Base-by-base conservation (phyloP, 1,140 invertebrate genomes). In the Trichonephila clavipes region DNA sequence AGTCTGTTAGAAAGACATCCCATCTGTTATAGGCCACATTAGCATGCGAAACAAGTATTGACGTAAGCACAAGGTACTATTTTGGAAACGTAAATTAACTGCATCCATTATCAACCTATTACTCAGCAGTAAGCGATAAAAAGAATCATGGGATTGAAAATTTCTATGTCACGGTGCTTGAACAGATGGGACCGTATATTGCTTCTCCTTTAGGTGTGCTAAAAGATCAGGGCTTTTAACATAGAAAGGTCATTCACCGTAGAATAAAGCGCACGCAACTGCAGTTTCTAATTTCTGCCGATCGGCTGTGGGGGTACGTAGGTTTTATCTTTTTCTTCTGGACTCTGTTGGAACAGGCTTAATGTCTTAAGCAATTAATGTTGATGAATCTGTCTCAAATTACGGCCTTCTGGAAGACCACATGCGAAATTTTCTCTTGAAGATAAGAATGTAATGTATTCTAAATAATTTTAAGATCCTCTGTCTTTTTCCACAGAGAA, bases 361-460 rank as follows among this genome's bases (percentile, higher is more conserved):
- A 77, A 16, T 77, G 58, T 85, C 21, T 59, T 59, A 61, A 28
- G 19, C 58, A 85, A 85, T 85, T 85, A 51, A 51, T 24, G 51
- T 85, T 59, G 83, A 85, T 85, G 44, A 85, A 85, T 85, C 83
- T 59, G n/a, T 24, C 24, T 24, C 51, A 85, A 85, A 85, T 85
- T 85, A 61, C 24, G 28, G 28, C 14, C 18, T 81, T 81, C 72
- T 81, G 5, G 18, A 64, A 64, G 62, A 40, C 18, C 3, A 34
- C 3, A 40, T 40, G 34, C 34, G 34, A 40, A 40, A 77, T 77
- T 77, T 12, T 16, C 34, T 40, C 34, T 2, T 34, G 14, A 40
- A 40, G 34, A 40, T 40, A 40, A 40, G 34, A 40, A 12, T 4
- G 21, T 3, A 69, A 24, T 12, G 24, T 0, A 12, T 12, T 51